Base-by-base conservation (phyloP, 2,113 vertebrate species). In the Ceyx melanurus region DNA sequence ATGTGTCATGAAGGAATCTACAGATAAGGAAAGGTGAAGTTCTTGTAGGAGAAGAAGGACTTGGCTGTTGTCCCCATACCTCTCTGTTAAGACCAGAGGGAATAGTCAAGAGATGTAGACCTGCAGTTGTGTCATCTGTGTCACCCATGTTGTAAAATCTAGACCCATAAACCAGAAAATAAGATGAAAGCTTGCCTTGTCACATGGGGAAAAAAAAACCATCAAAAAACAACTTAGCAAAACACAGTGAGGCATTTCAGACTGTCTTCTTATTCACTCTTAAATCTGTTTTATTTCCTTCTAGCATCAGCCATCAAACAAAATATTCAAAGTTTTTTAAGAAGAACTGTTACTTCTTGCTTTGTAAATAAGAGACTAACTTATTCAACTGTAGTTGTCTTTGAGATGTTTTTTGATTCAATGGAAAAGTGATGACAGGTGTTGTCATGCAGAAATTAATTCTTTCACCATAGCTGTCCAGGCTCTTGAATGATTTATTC, bases 391-490 rank as follows among this genome's bases (percentile, higher is more conserved):
- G 26, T 81, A 90, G 65, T 62, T 88, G 37, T 93, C 90, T 90
- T 76, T 87, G 89, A 90, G 66, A 89, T 86, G 33, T 2, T 64
- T 93, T 95, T 78, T 95, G 64, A 82, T 94, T 94, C 78, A 96
- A 86, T 96, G 66, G 94, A 90, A 96, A 96, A 92, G 76, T 91
- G 90, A 89, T 90, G 92, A 91, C 93, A 93, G 80, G 64, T 88
- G 45, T 72, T 94, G 94, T 97, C 95, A 94, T 0, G 11, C 65
- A 95, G 87, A 94, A 95, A 96, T 92, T 84, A 89, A 94, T 96
- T 86, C 87, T 95, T 96, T 96, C 96, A 96, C 82, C 76, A 61
- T 88, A 93, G 82, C 73, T 86, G 90, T 93, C 91, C 11, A 3
- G 90, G 66, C 13, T 90, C 82, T 95, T 0, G 0, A 72, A 85